Evolutionary conservation across 2,888 invertebrate species (phyloP), one percentile per base, ranked within the genome.

Genomic region (Cremastinae sp.): DNA sequence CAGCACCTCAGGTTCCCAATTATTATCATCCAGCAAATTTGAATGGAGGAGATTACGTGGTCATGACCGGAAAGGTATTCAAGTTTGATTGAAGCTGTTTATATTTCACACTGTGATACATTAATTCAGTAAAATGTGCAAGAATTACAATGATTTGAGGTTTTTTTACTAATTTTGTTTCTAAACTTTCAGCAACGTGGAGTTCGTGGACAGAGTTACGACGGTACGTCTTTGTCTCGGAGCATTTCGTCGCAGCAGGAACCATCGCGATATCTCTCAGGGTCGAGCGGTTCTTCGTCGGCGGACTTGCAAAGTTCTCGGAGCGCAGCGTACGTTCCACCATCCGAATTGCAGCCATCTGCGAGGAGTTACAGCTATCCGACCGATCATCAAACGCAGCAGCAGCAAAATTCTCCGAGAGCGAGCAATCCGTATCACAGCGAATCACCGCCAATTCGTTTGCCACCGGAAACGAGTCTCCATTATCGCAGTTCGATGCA

Each of bases 31-130:
- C 91, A 45, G 94, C 95, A 74, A 95, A 94, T 79, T 93, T 94
- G 14, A 95, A 95, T 87, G 94, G 94, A 75, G 87, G 88, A 22
- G 96, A 96, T 86, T 96, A 96, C 90, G 96, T 96, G 20, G 95
- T 95, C 84, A 96, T 96, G 96, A 95, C 95, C 10, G 95, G 95
- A n/a, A 94, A 90, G 83, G 80, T 53, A 74, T 65, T 35, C 0
- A 7, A 8, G 7, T 22, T 10, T 16, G 28, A 47, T 47, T 43
- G 45, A 47, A 9, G 12, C 22, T 9, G 22, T 5, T 12, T 53
- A n/a, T n/a, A 5, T 2, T 28, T 55, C 28, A 28, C 16, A 16
- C 3, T 47, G n/a, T n/a, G n/a, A n/a, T n/a, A n/a, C n/a, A n/a
- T n/a, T n/a, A n/a, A n/a, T n/a, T n/a, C n/a, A n/a, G n/a, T n/a